Conservation (phyloP, 2,113 vertebrate genomes). For the Alectura lathami region DNA sequence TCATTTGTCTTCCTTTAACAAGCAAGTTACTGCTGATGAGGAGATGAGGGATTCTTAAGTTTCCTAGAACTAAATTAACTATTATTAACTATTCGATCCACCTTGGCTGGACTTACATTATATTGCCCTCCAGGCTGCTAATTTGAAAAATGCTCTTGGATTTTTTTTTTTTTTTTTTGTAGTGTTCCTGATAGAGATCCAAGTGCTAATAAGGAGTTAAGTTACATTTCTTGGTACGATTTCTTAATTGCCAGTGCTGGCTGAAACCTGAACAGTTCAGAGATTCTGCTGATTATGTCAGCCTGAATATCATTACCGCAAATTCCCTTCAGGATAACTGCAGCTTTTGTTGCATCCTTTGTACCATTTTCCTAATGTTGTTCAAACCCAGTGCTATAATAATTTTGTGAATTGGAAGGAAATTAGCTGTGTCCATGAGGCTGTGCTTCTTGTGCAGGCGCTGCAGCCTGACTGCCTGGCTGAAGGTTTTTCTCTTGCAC, state of each 20-base stretch:
- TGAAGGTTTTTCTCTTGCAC: not conserved
- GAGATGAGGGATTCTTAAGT: constrained; percentile 67
- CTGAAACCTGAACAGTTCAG: constrained; percentile 24
- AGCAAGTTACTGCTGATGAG: constrained; percentile 60
- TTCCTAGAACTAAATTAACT: constrained; percentile 53
- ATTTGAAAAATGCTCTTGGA: constrained; percentile 60
- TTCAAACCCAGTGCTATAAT: not conserved
- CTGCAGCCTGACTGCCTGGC: too few relatives aligned
- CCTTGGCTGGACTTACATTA: not conserved
- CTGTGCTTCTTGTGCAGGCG: not conserved
- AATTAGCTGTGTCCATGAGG: not conserved
- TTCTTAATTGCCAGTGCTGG: not conserved
- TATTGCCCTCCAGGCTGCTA: constrained; percentile 44
- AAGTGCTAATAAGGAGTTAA: constrained; percentile 56
- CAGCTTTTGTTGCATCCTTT: constrained; percentile 41
- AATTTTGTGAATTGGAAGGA: constrained; percentile 10
- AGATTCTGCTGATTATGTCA: constrained; percentile 50
- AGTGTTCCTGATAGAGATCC: constrained; percentile 28
- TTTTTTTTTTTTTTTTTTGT: not conserved
- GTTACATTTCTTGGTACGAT: constrained; percentile 42
- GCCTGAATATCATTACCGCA: constrained; percentile 6
- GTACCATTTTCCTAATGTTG: not conserved
- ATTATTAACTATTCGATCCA: not conserved
- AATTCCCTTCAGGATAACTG: constrained; percentile 28
- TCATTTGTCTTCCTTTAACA: constrained; percentile 71